Conservation (phyloP, 2,113 vertebrate genomes). For the Chrysochloris asiatica region DNA sequence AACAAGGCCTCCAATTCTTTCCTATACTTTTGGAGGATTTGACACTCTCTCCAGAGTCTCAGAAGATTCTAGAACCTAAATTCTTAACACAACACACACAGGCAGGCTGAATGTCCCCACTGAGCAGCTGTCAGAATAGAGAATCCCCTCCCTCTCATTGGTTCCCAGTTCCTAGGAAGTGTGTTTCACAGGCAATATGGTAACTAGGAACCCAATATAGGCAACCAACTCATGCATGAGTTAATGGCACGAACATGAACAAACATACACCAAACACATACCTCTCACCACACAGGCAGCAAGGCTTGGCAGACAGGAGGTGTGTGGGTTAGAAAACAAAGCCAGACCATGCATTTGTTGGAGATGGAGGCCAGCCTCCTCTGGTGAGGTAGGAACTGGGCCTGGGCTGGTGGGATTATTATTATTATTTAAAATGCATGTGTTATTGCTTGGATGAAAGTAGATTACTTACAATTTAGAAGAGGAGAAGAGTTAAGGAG, state of each 20-base stretch:
- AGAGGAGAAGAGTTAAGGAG: conserved; percentile 82
- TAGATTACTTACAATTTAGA: conserved; percentile 85
- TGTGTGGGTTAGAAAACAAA: conserved; percentile 82
- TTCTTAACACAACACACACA: not conserved
- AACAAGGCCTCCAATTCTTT: not conserved
- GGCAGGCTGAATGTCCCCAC: not conserved
- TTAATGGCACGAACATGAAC: conserved; percentile 61
- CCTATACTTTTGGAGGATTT: not conserved
- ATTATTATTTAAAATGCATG: conserved; percentile 64
- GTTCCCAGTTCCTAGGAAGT: accelerated
- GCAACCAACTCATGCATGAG: conserved; percentile 53
- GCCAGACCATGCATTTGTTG: conserved; percentile 64
- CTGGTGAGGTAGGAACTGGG: not conserved
- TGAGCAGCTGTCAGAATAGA: not conserved
- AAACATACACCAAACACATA: conserved; percentile 68
- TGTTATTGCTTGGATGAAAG: conserved; percentile 57
- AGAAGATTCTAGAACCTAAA: not conserved
- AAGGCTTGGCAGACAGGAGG: conserved; percentile 98
- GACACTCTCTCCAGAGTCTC: not conserved
- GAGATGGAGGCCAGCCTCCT: conserved; percentile 53
- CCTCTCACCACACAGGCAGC: conserved; percentile 75
- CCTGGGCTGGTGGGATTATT: not conserved
- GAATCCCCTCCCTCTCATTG: accelerated
- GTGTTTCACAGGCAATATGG: accelerated
- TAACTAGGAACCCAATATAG: not conserved